These are phyloP conservation scores for Eupsilia transversa DNA, from an alignment of 2,888 invertebrate genomes.

Conservation along the genomic window DNA sequence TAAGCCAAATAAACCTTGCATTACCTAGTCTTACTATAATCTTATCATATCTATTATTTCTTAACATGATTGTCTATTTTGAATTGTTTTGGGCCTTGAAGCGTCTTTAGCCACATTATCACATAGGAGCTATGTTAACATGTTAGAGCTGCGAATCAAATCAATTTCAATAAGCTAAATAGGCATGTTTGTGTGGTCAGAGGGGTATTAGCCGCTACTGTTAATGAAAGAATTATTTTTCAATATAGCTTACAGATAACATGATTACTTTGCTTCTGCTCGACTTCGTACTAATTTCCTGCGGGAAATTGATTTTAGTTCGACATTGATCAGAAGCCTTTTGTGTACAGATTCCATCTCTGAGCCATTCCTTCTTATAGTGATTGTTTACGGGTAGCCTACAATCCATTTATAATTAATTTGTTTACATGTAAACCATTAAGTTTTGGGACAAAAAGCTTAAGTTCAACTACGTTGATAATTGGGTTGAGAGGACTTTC, in stretches of 20 bases:
- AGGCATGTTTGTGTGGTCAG: conserved; percentile 4
- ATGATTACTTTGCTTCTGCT: conserved; percentile 31
- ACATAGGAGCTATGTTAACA: conserved; percentile 1
- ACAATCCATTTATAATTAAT: conserved; percentile 9
- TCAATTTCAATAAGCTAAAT: conserved; percentile 5
- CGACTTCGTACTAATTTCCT: conserved; percentile 49
- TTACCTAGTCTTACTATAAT: neutral
- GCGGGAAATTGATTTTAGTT: conserved; percentile 58
- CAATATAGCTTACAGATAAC: conserved; percentile 20
- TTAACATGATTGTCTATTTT: conserved; percentile 8
- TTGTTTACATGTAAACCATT: conserved; percentile 6
- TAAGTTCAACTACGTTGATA: neutral
- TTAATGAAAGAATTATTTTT: conserved; percentile 22
- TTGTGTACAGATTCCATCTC: conserved; percentile 14
- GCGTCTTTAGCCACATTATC: conserved; percentile 23
- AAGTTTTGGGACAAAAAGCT: conserved; percentile 1
- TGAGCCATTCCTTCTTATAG: conserved; percentile 19
- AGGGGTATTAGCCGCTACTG: conserved; percentile 11
- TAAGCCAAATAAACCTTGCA: conserved; percentile 7
- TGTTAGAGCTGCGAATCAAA: conserved; percentile 11
- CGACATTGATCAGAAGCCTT: conserved; percentile 32
- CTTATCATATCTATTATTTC: conserved; percentile 9
- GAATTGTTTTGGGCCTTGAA: conserved; percentile 12
- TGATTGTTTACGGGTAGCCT: neutral
- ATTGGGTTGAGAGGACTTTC: conserved; percentile 4